Conservation (phyloP, 2,113 vertebrate species). For the Platysteira castanea region DNA sequence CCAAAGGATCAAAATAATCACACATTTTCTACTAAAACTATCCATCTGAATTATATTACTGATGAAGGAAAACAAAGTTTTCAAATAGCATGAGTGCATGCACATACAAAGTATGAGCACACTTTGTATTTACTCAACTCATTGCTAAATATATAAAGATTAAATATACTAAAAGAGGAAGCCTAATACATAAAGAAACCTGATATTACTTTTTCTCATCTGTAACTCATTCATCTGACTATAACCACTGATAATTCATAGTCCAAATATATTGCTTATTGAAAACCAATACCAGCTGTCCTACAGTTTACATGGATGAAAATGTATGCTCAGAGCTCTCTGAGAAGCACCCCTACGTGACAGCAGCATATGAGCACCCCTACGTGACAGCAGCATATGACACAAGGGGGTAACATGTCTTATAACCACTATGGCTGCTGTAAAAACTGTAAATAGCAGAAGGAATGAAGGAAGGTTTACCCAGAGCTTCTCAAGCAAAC, state of each 20-base stretch:
- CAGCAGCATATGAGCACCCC: not conserved
- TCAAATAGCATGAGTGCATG: not conserved
- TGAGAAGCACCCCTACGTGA: not conserved
- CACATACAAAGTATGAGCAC: not conserved
- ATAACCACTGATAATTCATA: not conserved
- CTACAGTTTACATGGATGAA: not conserved
- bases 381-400: rapidly evolving
- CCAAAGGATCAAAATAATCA: not conserved
- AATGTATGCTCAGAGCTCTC: not conserved
- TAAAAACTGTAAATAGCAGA: not conserved
- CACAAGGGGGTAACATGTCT: not conserved
- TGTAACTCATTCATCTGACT: not conserved
- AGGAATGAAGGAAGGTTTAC: not conserved
- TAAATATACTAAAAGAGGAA: not conserved
- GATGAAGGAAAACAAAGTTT: not conserved
- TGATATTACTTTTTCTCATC: not conserved
- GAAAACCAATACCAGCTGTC: not conserved
- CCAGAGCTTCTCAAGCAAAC: not conserved
- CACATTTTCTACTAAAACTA: not conserved
- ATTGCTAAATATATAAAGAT: not conserved
- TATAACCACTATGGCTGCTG: not conserved
- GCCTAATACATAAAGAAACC: not conserved
- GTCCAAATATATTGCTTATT: not conserved
- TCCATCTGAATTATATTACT: not conserved
- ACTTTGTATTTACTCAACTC: not conserved